phyloP scores from a whole-genome alignment of 23 tunicate species.

The Halocynthia roretzi region DNA sequence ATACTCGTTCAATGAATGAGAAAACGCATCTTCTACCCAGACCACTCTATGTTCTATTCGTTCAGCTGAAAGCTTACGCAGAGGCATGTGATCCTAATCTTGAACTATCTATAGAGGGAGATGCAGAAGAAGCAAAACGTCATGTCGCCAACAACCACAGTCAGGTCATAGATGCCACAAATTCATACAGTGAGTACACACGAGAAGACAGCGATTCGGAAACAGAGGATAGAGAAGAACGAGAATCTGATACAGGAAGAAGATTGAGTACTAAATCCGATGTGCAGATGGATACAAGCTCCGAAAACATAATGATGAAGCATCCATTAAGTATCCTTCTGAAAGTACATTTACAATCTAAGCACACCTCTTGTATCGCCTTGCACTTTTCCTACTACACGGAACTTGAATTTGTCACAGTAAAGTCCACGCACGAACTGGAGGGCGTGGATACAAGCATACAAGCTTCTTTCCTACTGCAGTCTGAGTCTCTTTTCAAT shows the following conservation, averaged over 20 bases:
- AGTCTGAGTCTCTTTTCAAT: conserved; percentile 21
- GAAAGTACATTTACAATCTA: not conserved
- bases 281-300: not conserved
- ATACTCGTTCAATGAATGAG: conserved; percentile 32
- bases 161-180: not conserved
- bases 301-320: not conserved
- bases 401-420: conserved; percentile 15
- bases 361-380: not conserved
- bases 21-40: conserved; percentile 53
- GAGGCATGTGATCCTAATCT: conserved; percentile 62
- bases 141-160: not conserved
- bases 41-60: conserved; percentile 67
- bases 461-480: not conserved
- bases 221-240: conserved; percentile 28
- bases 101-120: conserved; percentile 27
- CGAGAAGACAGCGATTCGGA: conserved; percentile 42
- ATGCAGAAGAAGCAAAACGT: conserved; percentile 15
- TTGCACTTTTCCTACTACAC: conserved; percentile 8
- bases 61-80: conserved; percentile 68
- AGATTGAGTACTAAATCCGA: not conserved
- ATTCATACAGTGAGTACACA: not conserved
- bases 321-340: conserved; percentile 14
- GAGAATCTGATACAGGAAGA: conserved; percentile 14
- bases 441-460: not conserved
- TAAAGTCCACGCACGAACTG: conserved; percentile 4